Base-by-base conservation (phyloP, 64 coral and sea anemone genomes). In the Exaiptasia diaphana region DNA sequence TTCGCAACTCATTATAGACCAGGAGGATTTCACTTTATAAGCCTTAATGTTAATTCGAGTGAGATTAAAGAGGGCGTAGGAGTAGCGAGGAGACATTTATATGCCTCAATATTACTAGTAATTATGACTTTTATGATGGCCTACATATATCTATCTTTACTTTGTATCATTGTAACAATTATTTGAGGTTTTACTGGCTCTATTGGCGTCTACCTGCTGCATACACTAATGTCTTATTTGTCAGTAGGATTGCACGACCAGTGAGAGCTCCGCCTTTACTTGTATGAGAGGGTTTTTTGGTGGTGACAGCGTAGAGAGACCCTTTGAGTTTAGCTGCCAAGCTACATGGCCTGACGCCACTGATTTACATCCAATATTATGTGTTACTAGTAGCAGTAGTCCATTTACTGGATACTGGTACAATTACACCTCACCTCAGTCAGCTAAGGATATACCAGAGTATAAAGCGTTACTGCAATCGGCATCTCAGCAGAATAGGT, bases 341-440 rank as follows among this genome's bases (percentile, higher is more conserved):
- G 90, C 83, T 42, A 59, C 90, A 6, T 93, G 90, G 90, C 90
- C 90, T 15, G 90, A 93, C 52, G 42, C 90, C 7, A 82, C 26
- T 9, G 77, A 87, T 24, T 87, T 76, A 84, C 77, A 93, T 33
- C 90, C 90, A 10, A 82, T 93, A 3, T 29, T 93, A 8, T 93
- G 90, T 68, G 71, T 93, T 60, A 41, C 74, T 18, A 82, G 41
- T 78, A 82, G 80, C 55, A 93, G 87, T 78, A 93, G 84, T 20
- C 90, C 90, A 0, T 38, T 93, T 15, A 82, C 42, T 87, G 83
- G 90, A 30, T 93, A 77, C 50, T 93, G 80, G 71, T 93, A 75
- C 46, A 93, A 93, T 30, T 53, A 80, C 40, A 87, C 90, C 5
- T 82, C 68, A 14, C 90, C 90, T 45, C 32, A 52, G 5, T 41